These are phyloP conservation scores for Xiphophorus maculatus DNA, from an alignment of 2,113 vertebrate genomes.

Conservation along the genomic window DNA sequence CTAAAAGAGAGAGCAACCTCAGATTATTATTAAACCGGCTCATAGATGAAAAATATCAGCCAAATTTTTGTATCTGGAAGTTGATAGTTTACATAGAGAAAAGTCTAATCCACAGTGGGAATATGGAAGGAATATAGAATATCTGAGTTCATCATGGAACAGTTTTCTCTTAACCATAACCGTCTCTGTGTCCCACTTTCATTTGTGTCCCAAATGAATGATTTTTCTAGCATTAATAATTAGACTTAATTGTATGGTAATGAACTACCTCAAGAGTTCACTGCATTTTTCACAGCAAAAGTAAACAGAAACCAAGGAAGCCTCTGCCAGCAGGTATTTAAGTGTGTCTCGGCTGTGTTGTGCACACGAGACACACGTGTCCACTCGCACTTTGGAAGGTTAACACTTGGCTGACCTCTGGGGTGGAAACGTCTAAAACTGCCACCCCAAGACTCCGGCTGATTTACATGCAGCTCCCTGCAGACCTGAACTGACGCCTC, in stretches of 20 bases:
- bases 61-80: no score
- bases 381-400: not conserved
- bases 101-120: no score
- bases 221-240: not conserved
- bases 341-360: constrained; percentile 2
- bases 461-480: constrained; percentile 17
- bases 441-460: not conserved
- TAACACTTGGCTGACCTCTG: constrained; percentile 21
- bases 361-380: not conserved
- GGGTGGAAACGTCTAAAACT: constrained; percentile 13
- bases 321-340: constrained; percentile 3
- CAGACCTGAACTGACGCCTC: constrained; percentile 4
- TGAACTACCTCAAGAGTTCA: not conserved
- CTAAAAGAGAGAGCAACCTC: no score
- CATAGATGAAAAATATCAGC: no score
- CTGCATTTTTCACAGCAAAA: not conserved
- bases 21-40: no score
- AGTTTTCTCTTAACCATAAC: no score
- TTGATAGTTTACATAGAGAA: no score
- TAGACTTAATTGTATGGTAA: not conserved
- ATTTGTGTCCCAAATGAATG: no score
- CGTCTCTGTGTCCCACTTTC: no score
- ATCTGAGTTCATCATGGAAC: no score
- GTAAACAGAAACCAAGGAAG: not conserved
- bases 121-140: no score